These are phyloP conservation scores for Lepidurus packardi DNA, from an alignment of 1,140 invertebrate genomes.

Conservation along the genomic window DNA sequence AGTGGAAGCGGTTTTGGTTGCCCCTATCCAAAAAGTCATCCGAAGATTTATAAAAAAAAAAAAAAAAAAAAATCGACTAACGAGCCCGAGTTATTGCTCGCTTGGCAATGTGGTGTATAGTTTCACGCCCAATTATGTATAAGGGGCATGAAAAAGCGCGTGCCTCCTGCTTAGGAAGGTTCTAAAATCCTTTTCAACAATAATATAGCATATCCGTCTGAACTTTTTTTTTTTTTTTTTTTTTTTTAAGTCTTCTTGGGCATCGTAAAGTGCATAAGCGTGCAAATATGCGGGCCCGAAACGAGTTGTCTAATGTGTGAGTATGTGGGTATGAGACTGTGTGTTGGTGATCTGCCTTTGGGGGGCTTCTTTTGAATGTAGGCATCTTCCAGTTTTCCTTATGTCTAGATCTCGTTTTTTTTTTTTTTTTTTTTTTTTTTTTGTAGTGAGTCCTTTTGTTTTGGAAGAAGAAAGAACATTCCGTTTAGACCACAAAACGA, in stretches of 20 bases:
- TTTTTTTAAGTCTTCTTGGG: not conserved
- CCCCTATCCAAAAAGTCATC: too few relatives aligned
- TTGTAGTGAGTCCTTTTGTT: not conserved
- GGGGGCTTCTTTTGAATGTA: not conserved
- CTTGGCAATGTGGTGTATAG: not conserved
- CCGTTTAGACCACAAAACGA: not conserved
- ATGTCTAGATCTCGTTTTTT: not conserved
- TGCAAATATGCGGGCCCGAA: not conserved
- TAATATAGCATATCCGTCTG: not conserved
- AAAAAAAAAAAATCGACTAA: not conserved
- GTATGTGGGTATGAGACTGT: not conserved
- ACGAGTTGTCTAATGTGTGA: not conserved
- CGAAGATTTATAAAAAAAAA: too few relatives aligned
- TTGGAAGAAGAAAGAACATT: not conserved
- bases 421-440: not conserved
- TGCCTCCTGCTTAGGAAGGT: not conserved
- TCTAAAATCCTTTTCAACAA: not conserved
- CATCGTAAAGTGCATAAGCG: not conserved
- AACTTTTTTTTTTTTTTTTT: not conserved
- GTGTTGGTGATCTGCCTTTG: not conserved
- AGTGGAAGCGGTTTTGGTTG: not conserved
- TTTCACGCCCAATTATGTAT: slow-evolving; percentile 1
- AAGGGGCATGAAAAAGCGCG: not conserved
- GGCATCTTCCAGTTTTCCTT: not conserved
- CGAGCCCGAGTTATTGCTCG: not conserved